Base-by-base conservation (phyloP, 2,888 invertebrate genomes). In the Sicus ferrugineus region DNA sequence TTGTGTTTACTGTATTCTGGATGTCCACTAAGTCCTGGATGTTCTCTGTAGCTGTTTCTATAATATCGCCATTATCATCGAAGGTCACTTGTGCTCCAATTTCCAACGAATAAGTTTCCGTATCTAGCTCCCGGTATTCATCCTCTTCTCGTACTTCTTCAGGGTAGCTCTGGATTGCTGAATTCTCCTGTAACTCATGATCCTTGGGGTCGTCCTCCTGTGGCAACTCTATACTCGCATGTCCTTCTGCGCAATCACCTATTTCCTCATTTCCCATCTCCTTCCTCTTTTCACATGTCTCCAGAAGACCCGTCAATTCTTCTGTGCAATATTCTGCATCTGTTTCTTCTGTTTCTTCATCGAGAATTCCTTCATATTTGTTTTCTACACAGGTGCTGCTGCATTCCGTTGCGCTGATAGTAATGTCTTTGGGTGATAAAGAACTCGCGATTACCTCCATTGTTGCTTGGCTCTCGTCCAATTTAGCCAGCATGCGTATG, bases 391-490 rank as follows among this genome's bases (percentile, higher is more conserved):
- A 5, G n/a, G 31, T 28, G 14, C 9, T 23, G 2, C n/a, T 62
- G 30, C 54, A 68, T 28, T 54, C 67, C 23, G 46, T 50, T 5
- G 42, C 48, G 3, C 26, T 61, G 3, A 61, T 19, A n/a, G 31
- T 67, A 21, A 59, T 26, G 23, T 31, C 31, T 1, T n/a, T 4
- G 16, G 21, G 11, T 16, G 9, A 11, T 58, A 26, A 42, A 19
- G 30, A n/a, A 21, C 21, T 52, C 34, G 11, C 14, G 54, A 11
- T 1, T 56, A 14, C 7, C 9, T 64, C 28, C 16, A 7, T 7
- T n/a, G n/a, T 54, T 7, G 7, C 56, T 46, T 54, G 5, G 31
- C 67, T 70, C 11, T 42, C 62, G 14, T 48, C 28, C 34, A 75
- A 63, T 26, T 68, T 67, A 34, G 21, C 5, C 19, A 23, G n/a